Percentiles rank a stretch among this genome's conserved stretches.
phyloP scores from a whole-genome alignment of 2,888 invertebrate species.

The Chouioia cunea region DNA sequence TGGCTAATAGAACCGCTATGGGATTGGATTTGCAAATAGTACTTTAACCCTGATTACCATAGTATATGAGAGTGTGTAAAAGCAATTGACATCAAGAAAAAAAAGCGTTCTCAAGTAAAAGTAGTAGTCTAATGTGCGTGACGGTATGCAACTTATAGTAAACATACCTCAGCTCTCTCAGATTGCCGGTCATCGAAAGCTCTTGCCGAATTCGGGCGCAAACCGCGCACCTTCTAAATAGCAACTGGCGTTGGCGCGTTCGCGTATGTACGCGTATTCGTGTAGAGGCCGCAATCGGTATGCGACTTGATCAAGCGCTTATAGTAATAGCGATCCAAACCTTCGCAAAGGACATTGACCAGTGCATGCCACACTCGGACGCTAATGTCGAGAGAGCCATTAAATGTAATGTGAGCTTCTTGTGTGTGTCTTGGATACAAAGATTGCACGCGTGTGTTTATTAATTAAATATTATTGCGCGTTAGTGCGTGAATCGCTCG shows the following conservation, averaged over 20 bases:
- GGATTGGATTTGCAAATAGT: too few species aligned
- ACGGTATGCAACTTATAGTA: too few species aligned
- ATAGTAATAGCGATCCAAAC: slow-evolving; percentile 58
- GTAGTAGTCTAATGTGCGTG: too few species aligned
- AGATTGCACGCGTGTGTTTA: slow-evolving; percentile 1
- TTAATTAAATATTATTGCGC: slow-evolving; percentile 15
- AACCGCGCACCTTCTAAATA: slow-evolving; percentile 21
- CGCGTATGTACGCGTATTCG: too few species aligned
- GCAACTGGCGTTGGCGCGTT: too few species aligned
- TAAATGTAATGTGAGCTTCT: slow-evolving; percentile 25
- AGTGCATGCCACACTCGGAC: slow-evolving; percentile 32
- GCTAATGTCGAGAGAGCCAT: slow-evolving; percentile 18
- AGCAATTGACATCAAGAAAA: too few species aligned
- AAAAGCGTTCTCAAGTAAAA: too few species aligned
- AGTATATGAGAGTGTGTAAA: too few species aligned
- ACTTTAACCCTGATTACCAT: too few species aligned
- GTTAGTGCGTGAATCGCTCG: background rate
- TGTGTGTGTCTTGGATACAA: background rate
- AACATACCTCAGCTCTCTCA: background rate
- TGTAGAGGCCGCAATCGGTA: slow-evolving; percentile 54
- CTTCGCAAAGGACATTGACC: slow-evolving; percentile 65
- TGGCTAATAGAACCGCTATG: too few species aligned
- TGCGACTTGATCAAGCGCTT: slow-evolving; percentile 54
- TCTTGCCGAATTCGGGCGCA: slow-evolving; percentile 30
- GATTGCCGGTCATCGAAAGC: slow-evolving; percentile 23